These are phyloP conservation scores for Leptinotarsa defecta DNA, from an alignment of 1,140 invertebrate genomes.

Conservation along the genomic window DNA sequence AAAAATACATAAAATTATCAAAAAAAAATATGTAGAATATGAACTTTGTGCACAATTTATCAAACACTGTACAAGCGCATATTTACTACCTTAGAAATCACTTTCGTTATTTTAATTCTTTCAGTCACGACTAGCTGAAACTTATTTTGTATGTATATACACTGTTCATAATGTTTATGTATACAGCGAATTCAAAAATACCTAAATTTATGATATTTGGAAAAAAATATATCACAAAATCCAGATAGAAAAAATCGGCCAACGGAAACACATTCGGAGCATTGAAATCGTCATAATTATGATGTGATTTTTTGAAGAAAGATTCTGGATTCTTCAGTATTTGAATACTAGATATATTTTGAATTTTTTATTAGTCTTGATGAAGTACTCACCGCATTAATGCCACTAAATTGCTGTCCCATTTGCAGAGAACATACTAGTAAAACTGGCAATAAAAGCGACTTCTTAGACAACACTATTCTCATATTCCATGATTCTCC, in stretches of 20 bases:
- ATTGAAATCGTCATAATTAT: too few species aligned
- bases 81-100: too few species aligned
- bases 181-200: too few species aligned
- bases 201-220: too few species aligned
- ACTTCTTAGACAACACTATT: conserved; percentile 60
- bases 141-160: too few species aligned
- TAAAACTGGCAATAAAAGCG: conserved; percentile 69
- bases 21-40: background rate
- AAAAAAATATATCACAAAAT: too few species aligned
- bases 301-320: too few species aligned
- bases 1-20: too few species aligned
- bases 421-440: conserved; percentile 76
- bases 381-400: conserved; percentile 74
- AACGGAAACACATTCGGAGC: background rate
- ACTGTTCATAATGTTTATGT: too few species aligned
- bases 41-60: background rate
- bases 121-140: too few species aligned
- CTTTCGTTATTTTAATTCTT: too few species aligned
- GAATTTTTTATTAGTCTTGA: background rate
- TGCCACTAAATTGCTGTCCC: conserved; percentile 84
- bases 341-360: background rate
- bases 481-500: conserved; percentile 60
- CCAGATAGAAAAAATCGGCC: background rate
- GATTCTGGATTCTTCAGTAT: background rate
- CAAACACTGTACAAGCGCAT: background rate